Base-by-base conservation (phyloP, 92 coral and sea anemone genomes). In the Plumapathes pennacea region DNA sequence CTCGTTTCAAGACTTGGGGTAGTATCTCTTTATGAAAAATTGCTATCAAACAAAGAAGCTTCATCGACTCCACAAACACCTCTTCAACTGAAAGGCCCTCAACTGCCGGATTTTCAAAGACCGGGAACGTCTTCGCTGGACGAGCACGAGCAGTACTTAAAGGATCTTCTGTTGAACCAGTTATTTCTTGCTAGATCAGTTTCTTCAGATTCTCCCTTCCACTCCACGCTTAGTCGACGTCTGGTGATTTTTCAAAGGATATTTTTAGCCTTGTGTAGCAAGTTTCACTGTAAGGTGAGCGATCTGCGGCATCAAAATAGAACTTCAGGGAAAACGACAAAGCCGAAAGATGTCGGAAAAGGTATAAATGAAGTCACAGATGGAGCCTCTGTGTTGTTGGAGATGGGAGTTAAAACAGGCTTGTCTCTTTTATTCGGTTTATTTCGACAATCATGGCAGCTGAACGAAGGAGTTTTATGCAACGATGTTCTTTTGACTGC, bases 351-450 rank as follows among this genome's bases (percentile, higher is more conserved):
- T 54, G 44, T 29, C n/a, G 60, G 63, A 40, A 41, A 73, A 18
- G 38, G 59, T 36, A 25, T 50, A 6, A 18, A 57, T 6, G 85
- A 81, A 22, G 33, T 32, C 1, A 81, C 64, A 44, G 60, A 71
- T 39, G 95, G 85, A 15, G 47, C 83, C 23, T 81, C 62, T 33
- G 83, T 76, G 8, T 68, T 86, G 9, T 43, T 86, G 20, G 89
- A 86, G 46, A 76, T 86, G 89, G 95, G 95, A 26, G 54, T 86
- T 23, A 86, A 77, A 71, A 86, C 95, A 31, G 95, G 95, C 18
- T 49, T 86, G 62, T 76, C 89, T 24, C 41, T 86, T 2, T 65
- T 86, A 38, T 86, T 86, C 50, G 72, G 89, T 26, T 55, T 86
- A 5, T 80, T 86, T 42, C 89, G 95, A 10, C 95, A 86, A 49